Evolutionary conservation across 1,140 invertebrate genomes (phyloP), one percentile per base, ranked within the genome.

Genomic region (Heliconius eleuchia): DNA sequence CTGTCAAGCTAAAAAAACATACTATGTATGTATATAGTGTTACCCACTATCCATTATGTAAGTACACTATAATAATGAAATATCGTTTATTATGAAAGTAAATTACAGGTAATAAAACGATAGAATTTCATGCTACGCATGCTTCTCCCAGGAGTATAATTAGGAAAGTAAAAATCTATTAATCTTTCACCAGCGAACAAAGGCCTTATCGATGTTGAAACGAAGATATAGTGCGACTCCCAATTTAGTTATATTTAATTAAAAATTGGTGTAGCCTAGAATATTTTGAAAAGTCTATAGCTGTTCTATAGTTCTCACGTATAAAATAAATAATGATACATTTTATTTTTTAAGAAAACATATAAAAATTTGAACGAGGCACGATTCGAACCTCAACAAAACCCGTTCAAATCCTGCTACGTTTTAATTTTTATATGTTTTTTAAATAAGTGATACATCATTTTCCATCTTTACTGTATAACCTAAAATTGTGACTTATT

Each of bases 121-220:
- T 66, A 66, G 23, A 66, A 66, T 23, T 66, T 66, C 60, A 66
- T 66, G 30, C 23, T 66, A 66, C 8, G 60, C 60, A 66, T 66
- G 8, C 60, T 30, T 27, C 60, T 66, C 60, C 23, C 60, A 16
- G 11, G 60, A 66, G 60, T 30, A 66, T 66, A 66, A 66, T 66
- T 66, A 66, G 60, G 60, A 66, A 66, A 66, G 60, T 66, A 27
- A 66, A 66, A 66, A 27, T 66, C 60, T 66, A 66, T 66, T 66
- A 66, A 66, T 66, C 60, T 66, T 66, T 66, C 60, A 30, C 60
- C 9, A 66, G 27, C n/a, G n/a, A 60, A 60, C 55, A 60, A 60
- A 66, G 60, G 27, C 60, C 27, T 66, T 66, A 66, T 66, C 60
- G 9, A 66, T 66, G 60, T 66, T 30, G 60, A 66, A 30, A 30